Evolutionary conservation across 2,888 invertebrate genomes (phyloP).

Genomic region (Patella depressa): DNA sequence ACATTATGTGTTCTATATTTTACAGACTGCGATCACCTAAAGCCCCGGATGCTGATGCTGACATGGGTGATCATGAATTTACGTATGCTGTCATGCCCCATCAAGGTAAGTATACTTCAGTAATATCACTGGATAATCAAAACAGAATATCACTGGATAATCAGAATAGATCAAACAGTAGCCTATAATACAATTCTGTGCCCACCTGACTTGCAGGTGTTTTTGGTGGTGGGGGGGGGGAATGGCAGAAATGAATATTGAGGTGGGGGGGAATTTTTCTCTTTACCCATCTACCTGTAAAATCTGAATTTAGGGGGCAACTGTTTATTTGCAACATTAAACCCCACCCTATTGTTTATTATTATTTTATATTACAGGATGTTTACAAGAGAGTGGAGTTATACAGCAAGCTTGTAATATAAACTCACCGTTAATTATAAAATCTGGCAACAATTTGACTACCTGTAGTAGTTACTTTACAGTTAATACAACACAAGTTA

Average conservation of each 20-base stretch:
- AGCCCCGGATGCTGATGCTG: constrained; percentile 73
- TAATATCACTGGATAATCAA: too few species aligned
- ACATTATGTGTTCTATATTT: constrained; percentile 8
- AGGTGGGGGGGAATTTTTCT: too few species aligned
- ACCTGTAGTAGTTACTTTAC: constrained; percentile 49
- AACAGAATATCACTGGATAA: too few species aligned
- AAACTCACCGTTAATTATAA: constrained; percentile 63
- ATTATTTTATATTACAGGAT: constrained; percentile 53
- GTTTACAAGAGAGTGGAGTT: constrained; percentile 70
- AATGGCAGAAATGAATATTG: too few species aligned
- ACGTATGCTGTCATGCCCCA: constrained; percentile 73
- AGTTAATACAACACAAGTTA: constrained; percentile 63
- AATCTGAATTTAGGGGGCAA: too few species aligned
- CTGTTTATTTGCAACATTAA: too few species aligned
- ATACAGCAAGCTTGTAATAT: constrained; percentile 71
- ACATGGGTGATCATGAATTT: constrained; percentile 72
- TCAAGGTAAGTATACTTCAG: constrained; percentile 56
- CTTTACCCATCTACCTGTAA: too few species aligned
- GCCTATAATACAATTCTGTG: too few species aligned
- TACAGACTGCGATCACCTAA: constrained; percentile 72
- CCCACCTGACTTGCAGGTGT: too few species aligned
- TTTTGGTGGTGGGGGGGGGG: too few species aligned
- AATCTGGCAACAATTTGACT: not conserved
- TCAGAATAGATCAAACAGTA: too few species aligned
- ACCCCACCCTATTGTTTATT: not conserved